Conservation (phyloP, 2,113 vertebrate genomes). For the Engraulis encrasicolus region DNA sequence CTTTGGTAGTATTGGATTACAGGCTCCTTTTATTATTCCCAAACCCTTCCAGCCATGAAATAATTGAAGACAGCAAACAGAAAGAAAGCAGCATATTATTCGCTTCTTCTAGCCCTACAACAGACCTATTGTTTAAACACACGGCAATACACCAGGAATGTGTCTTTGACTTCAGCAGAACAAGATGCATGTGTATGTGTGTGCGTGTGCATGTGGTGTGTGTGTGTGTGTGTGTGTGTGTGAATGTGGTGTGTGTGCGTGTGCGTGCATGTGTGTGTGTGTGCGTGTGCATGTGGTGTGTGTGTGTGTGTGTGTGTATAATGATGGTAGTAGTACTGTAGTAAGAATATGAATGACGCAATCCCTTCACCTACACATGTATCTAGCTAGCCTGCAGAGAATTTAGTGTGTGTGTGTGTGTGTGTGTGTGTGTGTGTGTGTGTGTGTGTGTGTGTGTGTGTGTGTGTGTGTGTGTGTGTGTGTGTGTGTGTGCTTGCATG, state of each 20-base stretch:
- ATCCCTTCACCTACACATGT: not conserved
- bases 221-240: not conserved
- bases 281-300: too few relatives aligned
- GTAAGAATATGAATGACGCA: too few relatives aligned
- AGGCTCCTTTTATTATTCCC: not conserved
- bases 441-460: not conserved
- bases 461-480: conserved; percentile 5
- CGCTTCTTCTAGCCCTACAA: not conserved
- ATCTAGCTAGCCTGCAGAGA: too few relatives aligned
- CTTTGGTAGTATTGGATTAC: not conserved
- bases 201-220: not conserved
- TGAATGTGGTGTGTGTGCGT: not conserved
- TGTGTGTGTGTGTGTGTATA: too few relatives aligned
- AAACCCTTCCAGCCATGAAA: not conserved
- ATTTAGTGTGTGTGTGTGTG: not conserved
- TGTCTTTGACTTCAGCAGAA: not conserved
- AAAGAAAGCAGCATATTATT: not conserved
- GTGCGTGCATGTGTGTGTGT: not conserved
- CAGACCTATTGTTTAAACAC: not conserved
- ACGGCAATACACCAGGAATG: not conserved
- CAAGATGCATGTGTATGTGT: not conserved
- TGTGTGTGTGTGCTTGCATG: too few relatives aligned
- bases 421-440: not conserved
- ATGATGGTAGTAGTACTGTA: too few relatives aligned
- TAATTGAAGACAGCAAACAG: not conserved